A percentile compares a stretch with the other conserved stretches of the same genome.
Conservation (phyloP, 2,888 invertebrate species). For the Erebia epiphron region DNA sequence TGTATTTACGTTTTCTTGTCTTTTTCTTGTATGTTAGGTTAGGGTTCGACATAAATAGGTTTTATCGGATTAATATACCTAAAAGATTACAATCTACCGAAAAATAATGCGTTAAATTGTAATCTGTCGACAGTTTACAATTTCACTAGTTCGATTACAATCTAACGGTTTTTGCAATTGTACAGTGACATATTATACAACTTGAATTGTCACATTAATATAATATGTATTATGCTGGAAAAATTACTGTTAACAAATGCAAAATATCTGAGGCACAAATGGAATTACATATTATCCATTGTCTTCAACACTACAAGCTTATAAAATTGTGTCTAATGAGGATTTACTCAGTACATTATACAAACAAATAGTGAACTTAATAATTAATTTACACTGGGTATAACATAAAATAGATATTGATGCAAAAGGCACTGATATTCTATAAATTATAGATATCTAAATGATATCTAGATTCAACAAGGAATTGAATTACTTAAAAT, state of each 20-base stretch:
- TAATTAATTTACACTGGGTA: constrained; percentile 3
- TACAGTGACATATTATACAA: too few relatives aligned
- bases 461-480: not conserved
- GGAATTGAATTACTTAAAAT: not conserved
- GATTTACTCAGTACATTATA: not conserved
- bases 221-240: not conserved
- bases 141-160: too few relatives aligned
- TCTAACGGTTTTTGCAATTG: too few relatives aligned
- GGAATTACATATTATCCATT: not conserved
- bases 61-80: too few relatives aligned
- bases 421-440: constrained; percentile 13
- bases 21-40: too few relatives aligned
- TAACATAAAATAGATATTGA: not conserved
- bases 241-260: constrained; percentile 10
- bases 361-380: not conserved
- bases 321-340: not conserved
- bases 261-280: constrained; percentile 5
- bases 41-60: too few relatives aligned
- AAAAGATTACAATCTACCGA: too few relatives aligned
- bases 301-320: not conserved
- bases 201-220: not conserved
- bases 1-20: too few relatives aligned
- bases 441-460: not conserved
- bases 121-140: too few relatives aligned
- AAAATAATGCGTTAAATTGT: too few relatives aligned